Conservation (phyloP, 1,140 invertebrate species). For the Aleiodes sp. region DNA sequence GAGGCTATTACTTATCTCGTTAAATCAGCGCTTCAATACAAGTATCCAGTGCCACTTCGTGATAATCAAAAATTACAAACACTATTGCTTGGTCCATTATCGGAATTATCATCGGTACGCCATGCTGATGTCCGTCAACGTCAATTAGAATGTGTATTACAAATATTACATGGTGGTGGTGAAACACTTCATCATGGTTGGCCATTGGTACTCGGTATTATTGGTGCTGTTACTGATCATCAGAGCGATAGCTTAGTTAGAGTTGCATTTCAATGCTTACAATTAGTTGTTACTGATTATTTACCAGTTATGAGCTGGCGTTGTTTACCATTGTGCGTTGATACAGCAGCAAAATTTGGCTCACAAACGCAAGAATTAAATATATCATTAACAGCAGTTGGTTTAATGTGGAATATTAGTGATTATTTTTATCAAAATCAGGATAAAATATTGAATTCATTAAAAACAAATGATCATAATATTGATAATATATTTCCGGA, state of each 20-base stretch:
- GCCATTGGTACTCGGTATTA: slow-evolving; percentile 93
- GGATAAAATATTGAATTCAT: slow-evolving; percentile 80
- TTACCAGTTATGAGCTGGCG: slow-evolving; percentile 87
- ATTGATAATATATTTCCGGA: slow-evolving; percentile 78
- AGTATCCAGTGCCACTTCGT: slow-evolving; percentile 83
- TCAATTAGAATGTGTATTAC: slow-evolving; percentile 93
- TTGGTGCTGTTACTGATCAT: slow-evolving; percentile 91
- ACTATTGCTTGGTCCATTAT: slow-evolving; percentile 86
- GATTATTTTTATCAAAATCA: slow-evolving; percentile 97
- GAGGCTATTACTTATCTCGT: slow-evolving; percentile 96
- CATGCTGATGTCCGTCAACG: slow-evolving; percentile 94
- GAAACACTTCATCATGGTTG: slow-evolving; percentile 92
- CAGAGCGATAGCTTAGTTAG: slow-evolving; percentile 93
- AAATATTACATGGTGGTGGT: slow-evolving; percentile 91
- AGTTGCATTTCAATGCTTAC: slow-evolving; percentile 95
- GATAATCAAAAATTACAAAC: slow-evolving; percentile 90
- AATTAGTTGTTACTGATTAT: slow-evolving; percentile 97
- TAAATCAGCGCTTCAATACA: slow-evolving; percentile 88
- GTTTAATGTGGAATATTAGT: slow-evolving; percentile 97
- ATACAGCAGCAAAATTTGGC: slow-evolving; percentile 95
- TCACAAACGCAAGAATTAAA: slow-evolving; percentile 97
- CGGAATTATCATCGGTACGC: slow-evolving; percentile 87
- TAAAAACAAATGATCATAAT: slow-evolving; percentile 69
- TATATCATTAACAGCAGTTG: slow-evolving; percentile 97
- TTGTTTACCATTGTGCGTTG: slow-evolving; percentile 89